phyloP scores from a whole-genome alignment of 2,888 invertebrate species.

The Eurytoma californica region DNA sequence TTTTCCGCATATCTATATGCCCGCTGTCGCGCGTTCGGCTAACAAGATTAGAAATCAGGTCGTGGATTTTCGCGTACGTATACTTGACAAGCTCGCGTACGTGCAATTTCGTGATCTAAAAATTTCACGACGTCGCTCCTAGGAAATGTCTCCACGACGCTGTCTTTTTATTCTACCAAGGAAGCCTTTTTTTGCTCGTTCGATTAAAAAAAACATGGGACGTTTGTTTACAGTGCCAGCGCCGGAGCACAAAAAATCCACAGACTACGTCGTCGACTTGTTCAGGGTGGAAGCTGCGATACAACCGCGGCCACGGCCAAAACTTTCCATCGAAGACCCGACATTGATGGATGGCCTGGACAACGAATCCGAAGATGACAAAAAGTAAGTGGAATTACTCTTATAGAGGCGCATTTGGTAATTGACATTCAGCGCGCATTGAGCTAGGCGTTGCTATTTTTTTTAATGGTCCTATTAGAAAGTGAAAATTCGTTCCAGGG shows the following conservation, averaged over 20 bases:
- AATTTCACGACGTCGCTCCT: not conserved
- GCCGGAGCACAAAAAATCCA: constrained; percentile 82
- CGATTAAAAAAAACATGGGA: no score
- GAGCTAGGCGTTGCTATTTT: no score
- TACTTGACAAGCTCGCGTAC: constrained; percentile 4
- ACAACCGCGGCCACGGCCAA: constrained; percentile 74
- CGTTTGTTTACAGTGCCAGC: constrained; percentile 74
- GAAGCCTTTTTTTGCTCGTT: no score
- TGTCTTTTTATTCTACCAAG: no score
- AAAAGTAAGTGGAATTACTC: constrained; percentile 61
- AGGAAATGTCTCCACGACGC: no score
- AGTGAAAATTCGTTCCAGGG: no score
- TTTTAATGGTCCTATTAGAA: no score
- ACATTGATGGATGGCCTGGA: constrained; percentile 62
- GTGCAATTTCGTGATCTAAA: constrained; percentile 24
- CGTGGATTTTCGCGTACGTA: constrained; percentile 37
- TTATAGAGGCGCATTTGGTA: no score
- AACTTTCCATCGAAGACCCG: constrained; percentile 67
- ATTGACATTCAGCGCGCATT: no score
- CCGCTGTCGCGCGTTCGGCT: constrained; percentile 30
- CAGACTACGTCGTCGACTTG: constrained; percentile 82
- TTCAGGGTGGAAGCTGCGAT: constrained; percentile 79
- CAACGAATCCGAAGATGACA: constrained; percentile 66
- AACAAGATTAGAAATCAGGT: constrained; percentile 54
- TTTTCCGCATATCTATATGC: constrained; percentile 14